Conservation (phyloP, 1,140 invertebrate species). For the Papilio aristodemus region DNA sequence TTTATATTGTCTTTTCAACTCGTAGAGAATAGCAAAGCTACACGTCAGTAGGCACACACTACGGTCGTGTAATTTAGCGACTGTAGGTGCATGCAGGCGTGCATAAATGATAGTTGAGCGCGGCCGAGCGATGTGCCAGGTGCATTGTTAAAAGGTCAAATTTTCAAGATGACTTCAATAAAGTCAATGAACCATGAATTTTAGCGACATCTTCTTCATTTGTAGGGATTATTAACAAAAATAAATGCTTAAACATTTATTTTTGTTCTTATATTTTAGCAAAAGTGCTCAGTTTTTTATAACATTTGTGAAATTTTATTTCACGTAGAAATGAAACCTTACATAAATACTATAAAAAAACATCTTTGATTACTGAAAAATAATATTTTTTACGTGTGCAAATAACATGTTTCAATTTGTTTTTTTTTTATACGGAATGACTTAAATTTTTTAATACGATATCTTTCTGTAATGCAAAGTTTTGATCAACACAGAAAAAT, state of each 20-base stretch:
- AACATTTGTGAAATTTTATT: neutral
- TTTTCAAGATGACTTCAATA: slow-evolving; percentile 25
- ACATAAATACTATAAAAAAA: neutral
- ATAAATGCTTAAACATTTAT: neutral
- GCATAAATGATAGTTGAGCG: slow-evolving; percentile 41
- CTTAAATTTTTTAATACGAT: neutral
- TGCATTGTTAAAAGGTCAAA: slow-evolving; percentile 27
- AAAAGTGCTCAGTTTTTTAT: neutral
- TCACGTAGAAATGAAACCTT: neutral
- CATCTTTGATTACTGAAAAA: neutral
- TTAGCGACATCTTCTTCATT: neutral
- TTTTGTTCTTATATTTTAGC: neutral
- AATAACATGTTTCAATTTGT: neutral
- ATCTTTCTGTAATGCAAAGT: neutral
- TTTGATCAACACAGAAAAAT: neutral
- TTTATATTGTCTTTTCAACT: neutral
- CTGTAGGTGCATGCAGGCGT: slow-evolving; percentile 37
- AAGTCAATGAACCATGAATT: slow-evolving; percentile 15
- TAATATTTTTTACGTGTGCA: slow-evolving; percentile 1
- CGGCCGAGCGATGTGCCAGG: slow-evolving; percentile 34
- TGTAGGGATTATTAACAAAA: neutral
- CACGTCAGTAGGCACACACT: slow-evolving; percentile 14
- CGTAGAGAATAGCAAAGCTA: slow-evolving; percentile 2
- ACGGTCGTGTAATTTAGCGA: slow-evolving; percentile 19
- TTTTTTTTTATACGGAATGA: slow-evolving; percentile 2